These are phyloP conservation scores for Pseudobourletiella spinata DNA, from an alignment of 1,140 invertebrate genomes.

Conservation along the genomic window DNA sequence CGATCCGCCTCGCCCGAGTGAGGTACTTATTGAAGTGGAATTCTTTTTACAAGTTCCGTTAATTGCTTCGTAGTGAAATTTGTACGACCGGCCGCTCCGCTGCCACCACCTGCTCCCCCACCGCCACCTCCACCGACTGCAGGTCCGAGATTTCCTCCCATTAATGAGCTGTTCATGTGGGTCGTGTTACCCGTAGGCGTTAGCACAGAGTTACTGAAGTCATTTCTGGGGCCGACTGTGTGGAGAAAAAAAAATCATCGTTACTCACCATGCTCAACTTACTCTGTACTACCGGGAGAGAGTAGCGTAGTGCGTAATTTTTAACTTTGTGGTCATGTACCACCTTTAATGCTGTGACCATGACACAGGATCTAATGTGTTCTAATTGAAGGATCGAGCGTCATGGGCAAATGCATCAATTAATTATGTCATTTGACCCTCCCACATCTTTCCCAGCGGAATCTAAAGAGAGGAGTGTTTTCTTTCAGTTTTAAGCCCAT, in stretches of 20 bases:
- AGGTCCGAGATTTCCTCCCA: conserved; percentile 22
- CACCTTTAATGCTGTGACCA: no score
- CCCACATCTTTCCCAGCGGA: no score
- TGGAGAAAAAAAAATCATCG: conserved; percentile 14
- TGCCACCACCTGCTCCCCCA: no score
- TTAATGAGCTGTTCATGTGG: conserved; percentile 13
- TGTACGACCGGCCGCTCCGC: conserved; percentile 78
- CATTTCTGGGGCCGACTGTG: conserved; percentile 32
- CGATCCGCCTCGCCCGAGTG: conserved; percentile 87
- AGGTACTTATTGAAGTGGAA: conserved; percentile 99
- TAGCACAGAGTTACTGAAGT: conserved; percentile 27
- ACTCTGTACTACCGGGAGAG: no score
- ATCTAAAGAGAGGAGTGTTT: no score
- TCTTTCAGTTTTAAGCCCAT: no score
- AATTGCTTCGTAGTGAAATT: conserved; percentile 99
- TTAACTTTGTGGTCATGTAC: no score
- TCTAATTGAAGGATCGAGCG: background rate
- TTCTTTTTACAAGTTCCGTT: conserved; percentile 96
- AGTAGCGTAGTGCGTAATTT: no score
- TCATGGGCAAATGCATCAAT: background rate
- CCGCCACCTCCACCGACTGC: no score
- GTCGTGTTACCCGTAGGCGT: conserved; percentile 25
- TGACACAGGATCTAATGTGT: no score
- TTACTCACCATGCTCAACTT: no score
- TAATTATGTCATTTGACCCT: background rate